Evolutionary conservation across 2,797 vertebrate genomes (phyloP).

Genomic region (Momotus momota): DNA sequence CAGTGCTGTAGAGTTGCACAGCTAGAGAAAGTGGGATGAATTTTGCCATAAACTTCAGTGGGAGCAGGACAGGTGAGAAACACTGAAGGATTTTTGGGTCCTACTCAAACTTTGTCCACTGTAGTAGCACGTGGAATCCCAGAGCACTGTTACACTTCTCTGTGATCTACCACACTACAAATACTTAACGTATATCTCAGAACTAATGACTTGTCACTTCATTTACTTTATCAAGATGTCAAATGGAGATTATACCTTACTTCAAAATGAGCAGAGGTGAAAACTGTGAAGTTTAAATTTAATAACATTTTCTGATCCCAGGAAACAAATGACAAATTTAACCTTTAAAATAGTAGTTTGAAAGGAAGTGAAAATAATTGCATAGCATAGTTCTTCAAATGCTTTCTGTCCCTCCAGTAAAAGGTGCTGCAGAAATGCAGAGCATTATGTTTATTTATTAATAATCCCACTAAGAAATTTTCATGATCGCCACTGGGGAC

Average conservation of each 20-base stretch:
- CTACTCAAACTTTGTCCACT: neutral
- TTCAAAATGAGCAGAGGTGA: neutral
- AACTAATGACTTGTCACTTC: neutral
- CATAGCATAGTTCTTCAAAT: neutral
- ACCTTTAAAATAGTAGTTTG: constrained; percentile 2
- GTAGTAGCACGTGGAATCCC: neutral
- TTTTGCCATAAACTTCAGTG: neutral
- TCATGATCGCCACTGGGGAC: constrained; percentile 55
- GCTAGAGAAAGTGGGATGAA: neutral
- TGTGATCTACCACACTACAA: neutral
- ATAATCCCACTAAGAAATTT: constrained; percentile 56
- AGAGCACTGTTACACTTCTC: neutral
- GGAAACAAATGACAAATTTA: constrained; percentile 2
- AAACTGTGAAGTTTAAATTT: neutral
- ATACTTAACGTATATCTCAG: neutral
- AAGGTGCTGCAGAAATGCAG: constrained; percentile 30
- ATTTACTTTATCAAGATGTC: neutral
- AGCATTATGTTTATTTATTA: constrained; percentile 70
- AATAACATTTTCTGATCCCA: neutral
- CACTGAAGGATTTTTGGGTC: neutral
- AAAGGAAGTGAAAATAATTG: constrained; percentile 1
- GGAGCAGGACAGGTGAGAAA: neutral
- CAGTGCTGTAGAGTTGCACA: neutral
- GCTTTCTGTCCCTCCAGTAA: neutral
- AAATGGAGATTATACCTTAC: neutral